A percentile compares a stretch with the other conserved stretches of the same genome.
Conservation (phyloP, 2,888 invertebrate species). For the Brachypterus glaber region DNA sequence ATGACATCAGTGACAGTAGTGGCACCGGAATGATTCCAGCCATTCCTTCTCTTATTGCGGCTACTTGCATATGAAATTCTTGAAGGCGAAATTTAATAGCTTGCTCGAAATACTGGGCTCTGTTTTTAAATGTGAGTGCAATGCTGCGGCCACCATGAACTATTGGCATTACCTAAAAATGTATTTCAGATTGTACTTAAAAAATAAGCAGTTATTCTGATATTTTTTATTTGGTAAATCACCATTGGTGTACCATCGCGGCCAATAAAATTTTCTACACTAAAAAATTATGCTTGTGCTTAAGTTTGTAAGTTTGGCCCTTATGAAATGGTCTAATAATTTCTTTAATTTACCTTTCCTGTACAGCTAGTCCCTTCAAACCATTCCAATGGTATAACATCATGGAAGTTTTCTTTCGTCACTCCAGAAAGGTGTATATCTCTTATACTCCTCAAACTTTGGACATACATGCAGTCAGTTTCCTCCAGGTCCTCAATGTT, state of each 20-base stretch:
- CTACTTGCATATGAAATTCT: slow-evolving; percentile 53
- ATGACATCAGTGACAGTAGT: slow-evolving; percentile 49
- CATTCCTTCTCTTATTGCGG: slow-evolving; percentile 54
- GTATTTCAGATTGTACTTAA: slow-evolving; percentile 1
- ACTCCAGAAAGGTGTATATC: slow-evolving; percentile 52
- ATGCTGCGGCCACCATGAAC: slow-evolving; percentile 52
- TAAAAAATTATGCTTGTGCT: too few species aligned
- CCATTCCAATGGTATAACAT: slow-evolving; percentile 52
- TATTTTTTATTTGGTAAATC: too few species aligned
- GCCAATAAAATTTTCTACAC: too few species aligned
- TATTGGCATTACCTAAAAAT: slow-evolving; percentile 45
- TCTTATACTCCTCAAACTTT: slow-evolving; percentile 49
- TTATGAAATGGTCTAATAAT: too few species aligned
- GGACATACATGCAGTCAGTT: slow-evolving; percentile 48
- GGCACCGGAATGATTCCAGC: slow-evolving; percentile 55
- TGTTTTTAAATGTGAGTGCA: slow-evolving; percentile 49
- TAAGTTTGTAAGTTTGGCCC: too few species aligned
- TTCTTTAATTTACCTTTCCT: slow-evolving; percentile 41
- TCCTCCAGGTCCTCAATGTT: slow-evolving; percentile 54
- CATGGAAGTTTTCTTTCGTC: slow-evolving; percentile 49
- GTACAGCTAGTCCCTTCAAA: slow-evolving; percentile 54
- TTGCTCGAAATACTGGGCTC: slow-evolving; percentile 51
- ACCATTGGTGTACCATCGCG: too few species aligned
- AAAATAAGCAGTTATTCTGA: not conserved
- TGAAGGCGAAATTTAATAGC: slow-evolving; percentile 50